Percentiles rank a stretch among this genome's conserved stretches.
Evolutionary conservation across 2,797 vertebrate genomes (phyloP).

Genomic region (Rhinichthys osculus): DNA sequence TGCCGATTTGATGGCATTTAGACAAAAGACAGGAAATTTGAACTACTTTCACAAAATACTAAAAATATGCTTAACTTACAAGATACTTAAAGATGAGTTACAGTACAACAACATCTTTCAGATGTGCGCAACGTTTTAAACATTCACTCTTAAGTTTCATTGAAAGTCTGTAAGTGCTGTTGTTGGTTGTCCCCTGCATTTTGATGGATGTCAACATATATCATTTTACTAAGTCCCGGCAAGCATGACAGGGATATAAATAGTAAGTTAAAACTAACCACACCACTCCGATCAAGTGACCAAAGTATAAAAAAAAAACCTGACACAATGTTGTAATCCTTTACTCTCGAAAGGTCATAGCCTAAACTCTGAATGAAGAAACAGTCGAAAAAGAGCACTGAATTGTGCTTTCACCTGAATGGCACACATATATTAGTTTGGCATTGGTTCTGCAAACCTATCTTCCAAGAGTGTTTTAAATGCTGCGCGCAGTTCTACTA

Average conservation of each 20-base stretch:
- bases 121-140: constrained; percentile 23
- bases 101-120: constrained; percentile 17
- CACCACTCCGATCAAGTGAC: background rate
- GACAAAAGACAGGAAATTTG: background rate
- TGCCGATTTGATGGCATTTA: background rate
- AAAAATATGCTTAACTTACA: background rate
- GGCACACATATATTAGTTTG: constrained; percentile 21
- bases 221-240: background rate
- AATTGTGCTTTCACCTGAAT: constrained; percentile 29
- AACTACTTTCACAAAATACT: constrained; percentile 2
- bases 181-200: constrained; percentile 41
- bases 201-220: background rate
- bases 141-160: constrained; percentile 13
- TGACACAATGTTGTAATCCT: background rate
- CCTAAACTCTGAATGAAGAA: constrained; percentile 24
- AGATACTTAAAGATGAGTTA: background rate
- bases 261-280: constrained; percentile 6
- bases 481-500: constrained; percentile 5
- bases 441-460: constrained; percentile 5
- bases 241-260: constrained; percentile 16
- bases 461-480: constrained; percentile 15
- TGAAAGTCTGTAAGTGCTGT: constrained; percentile 41
- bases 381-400: background rate
- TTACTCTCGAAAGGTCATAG: background rate
- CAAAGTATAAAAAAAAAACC: background rate